Percentiles rank a stretch among this genome's conserved stretches.
These are phyloP conservation scores for Tuberolachnus salignus DNA, from an alignment of 2,888 invertebrate species.

Conservation along the genomic window DNA sequence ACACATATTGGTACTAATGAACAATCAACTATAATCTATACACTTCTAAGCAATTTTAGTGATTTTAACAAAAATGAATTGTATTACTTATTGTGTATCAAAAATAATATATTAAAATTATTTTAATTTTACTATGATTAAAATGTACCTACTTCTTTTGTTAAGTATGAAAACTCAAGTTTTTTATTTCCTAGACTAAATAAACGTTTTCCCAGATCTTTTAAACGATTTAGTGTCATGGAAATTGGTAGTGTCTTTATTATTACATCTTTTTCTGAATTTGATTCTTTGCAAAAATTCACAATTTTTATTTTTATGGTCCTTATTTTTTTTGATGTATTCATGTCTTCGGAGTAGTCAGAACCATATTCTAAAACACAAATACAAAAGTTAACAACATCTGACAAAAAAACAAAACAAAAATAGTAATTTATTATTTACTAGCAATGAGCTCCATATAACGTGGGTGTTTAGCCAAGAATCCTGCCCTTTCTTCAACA, in stretches of 20 bases:
- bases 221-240: slow-evolving; percentile 48
- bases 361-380: slow-evolving; percentile 43
- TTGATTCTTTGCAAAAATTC: slow-evolving; percentile 46
- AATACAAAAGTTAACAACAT: slow-evolving; percentile 7
- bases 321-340: slow-evolving; percentile 40
- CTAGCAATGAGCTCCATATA: slow-evolving; percentile 46
- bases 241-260: slow-evolving; percentile 36
- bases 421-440: neutral
- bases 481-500: slow-evolving; percentile 29
- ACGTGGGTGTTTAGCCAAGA: slow-evolving; percentile 39
- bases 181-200: slow-evolving; percentile 41
- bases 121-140: neutral
- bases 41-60: too few relatives aligned
- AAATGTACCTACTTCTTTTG: slow-evolving; percentile 33
- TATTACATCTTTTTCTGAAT: slow-evolving; percentile 27
- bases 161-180: slow-evolving; percentile 41
- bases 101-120: neutral
- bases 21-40: too few relatives aligned
- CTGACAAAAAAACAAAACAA: neutral
- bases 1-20: too few relatives aligned
- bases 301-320: slow-evolving; percentile 49
- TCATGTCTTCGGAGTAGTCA: slow-evolving; percentile 24
- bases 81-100: too few relatives aligned
- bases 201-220: slow-evolving; percentile 45
- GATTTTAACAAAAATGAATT: too few relatives aligned